Percentiles rank a stretch among this genome's conserved stretches.
Conservation (phyloP, 1,140 invertebrate genomes). For the Triops cancriformis region DNA sequence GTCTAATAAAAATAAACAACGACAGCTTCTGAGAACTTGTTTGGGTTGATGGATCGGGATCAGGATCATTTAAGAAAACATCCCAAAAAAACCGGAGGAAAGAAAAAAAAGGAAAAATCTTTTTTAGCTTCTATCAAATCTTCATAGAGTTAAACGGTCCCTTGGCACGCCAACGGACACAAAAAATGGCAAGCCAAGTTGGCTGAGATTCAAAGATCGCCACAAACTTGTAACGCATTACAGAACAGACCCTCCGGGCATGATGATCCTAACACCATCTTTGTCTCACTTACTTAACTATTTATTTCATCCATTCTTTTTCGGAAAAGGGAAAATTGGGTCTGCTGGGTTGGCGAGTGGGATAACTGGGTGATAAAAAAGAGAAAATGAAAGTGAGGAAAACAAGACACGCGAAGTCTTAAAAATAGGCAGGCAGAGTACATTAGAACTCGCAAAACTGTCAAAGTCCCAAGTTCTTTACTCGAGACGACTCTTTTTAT, state of each 20-base stretch:
- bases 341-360: background rate
- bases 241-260: background rate
- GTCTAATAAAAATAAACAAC: background rate
- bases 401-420: background rate
- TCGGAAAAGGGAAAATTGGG: background rate
- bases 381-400: no score
- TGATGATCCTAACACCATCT: background rate
- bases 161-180: background rate
- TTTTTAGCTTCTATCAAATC: background rate
- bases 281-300: background rate
- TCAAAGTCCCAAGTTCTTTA: background rate
- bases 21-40: background rate
- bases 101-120: background rate
- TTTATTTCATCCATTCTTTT: background rate
- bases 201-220: background rate
- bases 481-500: background rate
- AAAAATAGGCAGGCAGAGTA: background rate
- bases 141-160: slow-evolving; percentile 1
- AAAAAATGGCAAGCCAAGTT: background rate
- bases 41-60: background rate
- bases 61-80: background rate
- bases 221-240: background rate
- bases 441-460: background rate
- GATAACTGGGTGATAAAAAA: no score
- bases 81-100: no score